These are phyloP conservation scores for Magallana gigas DNA, from an alignment of 1,140 invertebrate genomes.

Conservation along the genomic window DNA sequence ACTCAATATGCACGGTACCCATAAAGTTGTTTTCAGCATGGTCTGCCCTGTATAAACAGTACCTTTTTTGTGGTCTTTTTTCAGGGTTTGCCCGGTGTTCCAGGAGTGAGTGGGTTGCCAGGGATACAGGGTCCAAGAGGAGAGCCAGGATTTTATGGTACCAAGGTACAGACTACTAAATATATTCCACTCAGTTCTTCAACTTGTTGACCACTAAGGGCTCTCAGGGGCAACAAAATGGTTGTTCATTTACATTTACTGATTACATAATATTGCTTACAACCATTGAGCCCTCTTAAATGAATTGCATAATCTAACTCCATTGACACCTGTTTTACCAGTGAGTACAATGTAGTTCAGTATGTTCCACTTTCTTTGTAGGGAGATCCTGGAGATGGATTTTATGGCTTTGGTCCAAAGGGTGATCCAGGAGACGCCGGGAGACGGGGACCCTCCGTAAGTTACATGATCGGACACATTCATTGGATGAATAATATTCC, in stretches of 20 bases:
- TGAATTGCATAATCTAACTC: no score
- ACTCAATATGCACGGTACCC: no score
- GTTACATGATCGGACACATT: background rate
- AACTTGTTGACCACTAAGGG: no score
- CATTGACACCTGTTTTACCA: no score
- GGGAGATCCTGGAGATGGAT: conserved; percentile 40
- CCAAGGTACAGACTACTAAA: background rate
- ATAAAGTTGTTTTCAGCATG: no score
- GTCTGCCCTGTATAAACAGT: no score
- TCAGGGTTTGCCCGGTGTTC: background rate
- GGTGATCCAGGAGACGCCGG: conserved; percentile 36
- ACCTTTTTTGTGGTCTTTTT: background rate
- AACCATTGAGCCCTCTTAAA: no score
- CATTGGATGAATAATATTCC: background rate
- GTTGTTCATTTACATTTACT: no score
- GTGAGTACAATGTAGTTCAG: no score
- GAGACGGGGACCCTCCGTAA: conserved; percentile 11
- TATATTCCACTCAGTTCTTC: no score
- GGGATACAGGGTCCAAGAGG: background rate
- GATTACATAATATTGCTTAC: no score
- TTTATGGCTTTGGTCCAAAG: conserved; percentile 30
- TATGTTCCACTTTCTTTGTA: background rate
- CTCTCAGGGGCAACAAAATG: no score
- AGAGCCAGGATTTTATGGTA: background rate
- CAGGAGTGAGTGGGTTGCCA: background rate